Conservation (phyloP, 1,140 invertebrate genomes). For the Habropoda laboriosa region DNA sequence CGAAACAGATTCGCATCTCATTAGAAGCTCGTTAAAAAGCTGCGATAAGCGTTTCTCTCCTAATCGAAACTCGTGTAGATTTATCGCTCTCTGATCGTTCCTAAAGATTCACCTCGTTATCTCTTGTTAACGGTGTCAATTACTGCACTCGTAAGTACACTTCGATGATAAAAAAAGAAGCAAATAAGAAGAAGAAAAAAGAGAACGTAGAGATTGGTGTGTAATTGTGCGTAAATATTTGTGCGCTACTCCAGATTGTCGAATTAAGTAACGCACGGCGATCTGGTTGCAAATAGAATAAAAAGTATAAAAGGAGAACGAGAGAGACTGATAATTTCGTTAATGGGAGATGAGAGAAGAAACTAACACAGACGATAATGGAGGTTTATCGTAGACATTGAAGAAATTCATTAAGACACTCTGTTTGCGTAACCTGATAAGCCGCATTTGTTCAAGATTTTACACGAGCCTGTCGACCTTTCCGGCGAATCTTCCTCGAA, state of each 20-base stretch:
- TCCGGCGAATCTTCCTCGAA: background rate
- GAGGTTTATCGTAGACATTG: background rate
- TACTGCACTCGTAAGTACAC: no score
- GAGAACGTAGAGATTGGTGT: background rate
- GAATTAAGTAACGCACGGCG: slow-evolving; percentile 18
- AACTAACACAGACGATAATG: background rate
- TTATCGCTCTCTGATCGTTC: background rate
- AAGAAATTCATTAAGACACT: background rate
- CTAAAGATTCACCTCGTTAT: background rate
- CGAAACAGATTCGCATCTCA: background rate
- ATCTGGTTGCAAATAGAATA: no score
- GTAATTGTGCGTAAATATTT: slow-evolving; percentile 33
- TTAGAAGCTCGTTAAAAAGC: background rate
- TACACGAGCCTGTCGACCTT: background rate
- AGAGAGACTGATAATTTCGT: background rate
- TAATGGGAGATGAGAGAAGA: background rate
- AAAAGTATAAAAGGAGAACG: background rate
- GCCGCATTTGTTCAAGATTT: background rate
- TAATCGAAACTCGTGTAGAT: no score
- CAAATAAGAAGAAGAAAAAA: background rate
- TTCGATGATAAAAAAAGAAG: background rate
- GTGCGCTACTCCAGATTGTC: background rate
- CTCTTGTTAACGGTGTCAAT: background rate
- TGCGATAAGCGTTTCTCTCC: background rate
- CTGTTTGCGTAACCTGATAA: slow-evolving; percentile 22